phyloP scores from a whole-genome alignment of 2,888 invertebrate species.

The Scaptomyza cyrtandrae region DNA sequence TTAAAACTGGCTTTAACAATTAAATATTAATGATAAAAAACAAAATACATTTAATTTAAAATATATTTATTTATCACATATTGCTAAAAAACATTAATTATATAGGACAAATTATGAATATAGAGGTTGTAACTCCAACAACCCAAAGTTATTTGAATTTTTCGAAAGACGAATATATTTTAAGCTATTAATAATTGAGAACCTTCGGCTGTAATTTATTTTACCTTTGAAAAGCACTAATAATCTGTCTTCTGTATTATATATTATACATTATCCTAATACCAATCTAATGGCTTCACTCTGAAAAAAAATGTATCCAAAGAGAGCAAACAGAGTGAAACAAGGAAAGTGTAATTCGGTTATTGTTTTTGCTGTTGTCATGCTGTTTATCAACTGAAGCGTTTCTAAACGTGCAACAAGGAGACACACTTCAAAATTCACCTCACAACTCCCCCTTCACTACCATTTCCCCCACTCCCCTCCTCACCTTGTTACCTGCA shows the following conservation, averaged over 20 bases:
- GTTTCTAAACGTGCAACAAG: conserved; percentile 43
- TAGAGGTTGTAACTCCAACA: too few species aligned
- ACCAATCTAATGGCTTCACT: background rate
- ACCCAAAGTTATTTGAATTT: too few species aligned
- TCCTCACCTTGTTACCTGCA: background rate
- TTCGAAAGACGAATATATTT: too few species aligned
- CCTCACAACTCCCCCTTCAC: background rate
- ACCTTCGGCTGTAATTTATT: too few species aligned
- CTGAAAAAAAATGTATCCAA: conserved; percentile 14
- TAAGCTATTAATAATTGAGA: too few species aligned
- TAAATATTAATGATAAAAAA: too few species aligned
- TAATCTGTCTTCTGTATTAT: background rate
- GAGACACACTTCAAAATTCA: conserved; percentile 7
- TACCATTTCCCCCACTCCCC: background rate
- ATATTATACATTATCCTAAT: background rate
- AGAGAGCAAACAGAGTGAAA: background rate
- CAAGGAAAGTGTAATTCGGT: conserved; percentile 25
- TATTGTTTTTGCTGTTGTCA: conserved; percentile 35
- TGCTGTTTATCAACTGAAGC: conserved; percentile 50
- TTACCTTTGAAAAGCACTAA: background rate
- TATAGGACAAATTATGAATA: too few species aligned
- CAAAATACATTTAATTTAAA: too few species aligned
- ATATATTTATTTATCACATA: too few species aligned
- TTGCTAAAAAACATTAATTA: too few species aligned
- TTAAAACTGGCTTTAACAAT: too few species aligned